Conservation (phyloP, 92 coral and sea anemone genomes). For the Bergia sp. region DNA sequence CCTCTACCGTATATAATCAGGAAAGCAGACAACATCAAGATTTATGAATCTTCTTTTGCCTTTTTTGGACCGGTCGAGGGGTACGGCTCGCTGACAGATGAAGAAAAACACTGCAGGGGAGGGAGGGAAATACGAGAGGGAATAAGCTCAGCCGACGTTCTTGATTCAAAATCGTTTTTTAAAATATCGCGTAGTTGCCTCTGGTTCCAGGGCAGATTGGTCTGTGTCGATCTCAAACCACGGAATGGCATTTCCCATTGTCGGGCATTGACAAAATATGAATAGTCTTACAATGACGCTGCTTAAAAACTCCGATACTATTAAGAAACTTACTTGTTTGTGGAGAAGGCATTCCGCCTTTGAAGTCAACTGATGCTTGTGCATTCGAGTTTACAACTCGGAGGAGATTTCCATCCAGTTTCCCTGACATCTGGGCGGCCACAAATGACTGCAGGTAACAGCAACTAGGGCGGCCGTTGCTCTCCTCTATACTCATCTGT, state of each 20-base stretch:
- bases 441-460: constrained; percentile 6
- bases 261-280: background rate
- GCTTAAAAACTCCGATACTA: background rate
- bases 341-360: background rate
- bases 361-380: background rate
- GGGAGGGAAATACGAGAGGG: too few relatives aligned
- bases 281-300: background rate
- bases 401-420: background rate
- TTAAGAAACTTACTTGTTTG: constrained; percentile 10
- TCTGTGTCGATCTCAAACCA: too few relatives aligned
- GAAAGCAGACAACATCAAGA: too few relatives aligned
- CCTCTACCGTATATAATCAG: too few relatives aligned
- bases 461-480: background rate
- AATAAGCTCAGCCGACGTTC: too few relatives aligned
- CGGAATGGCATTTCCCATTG: background rate
- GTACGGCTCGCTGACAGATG: too few relatives aligned
- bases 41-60: background rate
- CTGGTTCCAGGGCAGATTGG: too few relatives aligned
- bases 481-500: background rate
- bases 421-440: background rate
- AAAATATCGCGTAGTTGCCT: too few relatives aligned
- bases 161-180: too few relatives aligned
- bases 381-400: constrained; percentile 2
- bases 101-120: too few relatives aligned
- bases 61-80: background rate